A percentile compares a stretch with the other conserved stretches of the same genome.
Conservation (phyloP, 2,888 invertebrate genomes). For the Dorcus hopei region DNA sequence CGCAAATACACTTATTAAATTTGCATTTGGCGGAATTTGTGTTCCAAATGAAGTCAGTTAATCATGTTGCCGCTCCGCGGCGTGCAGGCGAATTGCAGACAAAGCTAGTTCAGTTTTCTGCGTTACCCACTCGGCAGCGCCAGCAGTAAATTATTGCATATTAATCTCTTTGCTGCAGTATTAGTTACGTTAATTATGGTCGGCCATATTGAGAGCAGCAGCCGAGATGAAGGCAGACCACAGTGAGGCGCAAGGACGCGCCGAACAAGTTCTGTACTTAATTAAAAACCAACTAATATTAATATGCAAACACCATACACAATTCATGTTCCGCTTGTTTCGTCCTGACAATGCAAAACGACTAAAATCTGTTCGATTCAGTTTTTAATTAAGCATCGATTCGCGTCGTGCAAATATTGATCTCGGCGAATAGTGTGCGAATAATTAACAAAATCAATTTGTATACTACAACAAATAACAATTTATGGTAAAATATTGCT, state of each 20-base stretch:
- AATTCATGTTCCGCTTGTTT: slow-evolving; percentile 10
- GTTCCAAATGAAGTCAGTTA: slow-evolving; percentile 50
- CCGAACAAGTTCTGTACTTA: slow-evolving; percentile 17
- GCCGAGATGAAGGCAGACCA: slow-evolving; percentile 39
- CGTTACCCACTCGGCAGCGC: slow-evolving; percentile 44
- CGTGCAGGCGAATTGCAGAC: slow-evolving; percentile 42
- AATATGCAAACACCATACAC: slow-evolving; percentile 13
- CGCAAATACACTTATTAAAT: slow-evolving; percentile 49
- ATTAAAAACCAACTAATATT: slow-evolving; percentile 18
- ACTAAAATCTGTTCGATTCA: slow-evolving; percentile 2
- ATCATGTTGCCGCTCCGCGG: slow-evolving; percentile 43
- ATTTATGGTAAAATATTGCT: slow-evolving; percentile 31
- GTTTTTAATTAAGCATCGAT: slow-evolving; percentile 12
- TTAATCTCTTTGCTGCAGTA: slow-evolving; percentile 52
- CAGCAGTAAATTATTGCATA: slow-evolving; percentile 52
- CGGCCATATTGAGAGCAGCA: slow-evolving; percentile 47
- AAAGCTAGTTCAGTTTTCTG: slow-evolving; percentile 48
- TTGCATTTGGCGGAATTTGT: slow-evolving; percentile 51
- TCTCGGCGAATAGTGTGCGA: background rate
- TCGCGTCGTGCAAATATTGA: slow-evolving; percentile 5
- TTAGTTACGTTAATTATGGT: slow-evolving; percentile 50
- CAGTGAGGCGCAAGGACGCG: slow-evolving; percentile 32
- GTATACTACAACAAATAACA: slow-evolving; percentile 25
- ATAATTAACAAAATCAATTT: slow-evolving; percentile 25
- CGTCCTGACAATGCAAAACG: slow-evolving; percentile 3